Base-by-base conservation (phyloP, 2,113 vertebrate species). In the Dicerorhinus sumatrensis region DNA sequence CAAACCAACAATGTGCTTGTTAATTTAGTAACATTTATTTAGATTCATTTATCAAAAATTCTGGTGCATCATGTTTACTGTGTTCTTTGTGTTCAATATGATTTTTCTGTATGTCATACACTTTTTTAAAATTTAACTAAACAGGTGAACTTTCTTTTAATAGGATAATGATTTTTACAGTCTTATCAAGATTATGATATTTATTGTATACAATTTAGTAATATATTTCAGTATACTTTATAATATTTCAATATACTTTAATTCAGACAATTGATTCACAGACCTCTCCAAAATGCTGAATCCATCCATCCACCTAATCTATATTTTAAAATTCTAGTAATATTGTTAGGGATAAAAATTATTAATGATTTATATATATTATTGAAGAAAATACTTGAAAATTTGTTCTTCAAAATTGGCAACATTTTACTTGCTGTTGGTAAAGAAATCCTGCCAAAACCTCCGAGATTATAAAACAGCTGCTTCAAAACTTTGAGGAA, bases 91-190 rank as follows among this genome's bases (percentile, higher is more conserved):
- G 29, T 36, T 89, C 67, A 86, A 21, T 58, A 76, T 77, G 2
- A 96, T 75, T 51, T 93, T 96, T 85, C n/a, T 79, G 39, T 79
- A 27, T 4, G 67, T 88, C 12, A 70, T 56, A 87, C 39, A 7
- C 4, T 82, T 91, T 88, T 91, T 94, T 39, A 89, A 92, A 94
- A 96, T 82, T 60, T 79, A 90, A 96, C 48, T 31, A 46, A 14
- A 31, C 1, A 29, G 70, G 31, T 75, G 20, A 92, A 3, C 29
- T 81, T 83, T 95, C 58, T 33, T 94, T 82, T 86, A 23, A 88
- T 84, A 89, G 65, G 13, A 86, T 60, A 76, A 82, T 89, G 8
- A 56, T 70, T 95, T 90, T 46, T 87, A 81, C 56, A 23, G 14
- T 14, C 6, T 62, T 70, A 81, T 67, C 6, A 89, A 92, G 42